These are phyloP conservation scores for Gortyna flavago DNA, from an alignment of 2,888 invertebrate species.

Conservation along the genomic window DNA sequence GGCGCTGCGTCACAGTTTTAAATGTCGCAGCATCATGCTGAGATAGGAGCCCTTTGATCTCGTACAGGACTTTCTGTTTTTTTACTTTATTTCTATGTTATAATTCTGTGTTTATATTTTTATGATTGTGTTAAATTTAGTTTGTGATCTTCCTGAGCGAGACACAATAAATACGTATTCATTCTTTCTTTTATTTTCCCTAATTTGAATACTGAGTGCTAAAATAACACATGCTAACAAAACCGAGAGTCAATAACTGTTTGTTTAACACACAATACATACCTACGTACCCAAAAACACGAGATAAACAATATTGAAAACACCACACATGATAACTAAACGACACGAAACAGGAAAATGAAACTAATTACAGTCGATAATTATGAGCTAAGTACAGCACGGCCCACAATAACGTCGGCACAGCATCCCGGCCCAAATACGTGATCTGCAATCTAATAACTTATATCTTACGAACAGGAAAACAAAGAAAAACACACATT, in stretches of 20 bases:
- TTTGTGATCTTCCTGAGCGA: too few species aligned
- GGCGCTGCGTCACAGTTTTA: not conserved
- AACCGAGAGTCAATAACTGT: not conserved
- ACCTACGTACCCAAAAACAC: slow-evolving; percentile 9
- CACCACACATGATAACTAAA: slow-evolving; percentile 37
- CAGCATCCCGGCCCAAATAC: slow-evolving; percentile 75
- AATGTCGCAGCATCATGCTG: not conserved
- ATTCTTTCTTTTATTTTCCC: not conserved
- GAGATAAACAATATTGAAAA: slow-evolving; percentile 4
- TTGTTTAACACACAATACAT: not conserved
- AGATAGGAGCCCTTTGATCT: not conserved
- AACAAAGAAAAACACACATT: slow-evolving; percentile 39
- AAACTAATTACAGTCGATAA: slow-evolving; percentile 68
- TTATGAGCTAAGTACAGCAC: slow-evolving; percentile 67
- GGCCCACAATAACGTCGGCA: slow-evolving; percentile 75
- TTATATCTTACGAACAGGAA: slow-evolving; percentile 30
- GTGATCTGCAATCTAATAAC: slow-evolving; percentile 78
- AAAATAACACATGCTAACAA: not conserved
- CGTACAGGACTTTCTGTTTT: not conserved
- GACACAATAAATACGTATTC: too few species aligned
- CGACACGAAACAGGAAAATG: slow-evolving; percentile 61
- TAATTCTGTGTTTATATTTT: not conserved
- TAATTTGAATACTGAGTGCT: not conserved
- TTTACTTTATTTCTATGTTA: not conserved
- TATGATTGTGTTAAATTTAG: too few species aligned